These are phyloP conservation scores for Sternarchorhynchus goeldii DNA, from an alignment of 2,797 vertebrate species.

Conservation along the genomic window DNA sequence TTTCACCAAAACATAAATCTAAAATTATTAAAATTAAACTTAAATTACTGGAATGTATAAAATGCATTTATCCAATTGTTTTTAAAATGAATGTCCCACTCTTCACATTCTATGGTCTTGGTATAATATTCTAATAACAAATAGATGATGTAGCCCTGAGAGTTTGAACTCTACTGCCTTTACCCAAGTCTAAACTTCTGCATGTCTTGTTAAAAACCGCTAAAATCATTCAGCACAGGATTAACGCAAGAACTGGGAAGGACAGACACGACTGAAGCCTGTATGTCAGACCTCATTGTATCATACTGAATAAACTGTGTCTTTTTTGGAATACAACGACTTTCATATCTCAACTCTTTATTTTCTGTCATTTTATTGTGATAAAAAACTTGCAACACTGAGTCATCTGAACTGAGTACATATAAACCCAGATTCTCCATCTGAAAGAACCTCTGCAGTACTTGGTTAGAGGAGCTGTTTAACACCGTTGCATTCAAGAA, in stretches of 20 bases:
- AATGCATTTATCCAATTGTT: constrained; percentile 34
- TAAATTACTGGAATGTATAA: constrained; percentile 40
- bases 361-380: background rate
- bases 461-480: background rate
- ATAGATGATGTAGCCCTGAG: constrained; percentile 37
- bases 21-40: background rate
- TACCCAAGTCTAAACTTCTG: constrained; percentile 61
- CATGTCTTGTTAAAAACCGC: constrained; percentile 73
- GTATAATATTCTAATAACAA: constrained; percentile 11
- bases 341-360: background rate
- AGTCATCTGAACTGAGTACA: too few species aligned
- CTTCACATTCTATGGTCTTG: constrained; percentile 43
- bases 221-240: constrained; percentile 60
- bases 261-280: constrained; percentile 58
- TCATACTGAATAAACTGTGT: constrained; percentile 78
- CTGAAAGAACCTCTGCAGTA: background rate
- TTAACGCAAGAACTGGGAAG: constrained; percentile 52
- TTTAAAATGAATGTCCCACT: constrained; percentile 44
- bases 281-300: constrained; percentile 74
- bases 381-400: constrained; percentile 1
- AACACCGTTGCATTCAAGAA: background rate
- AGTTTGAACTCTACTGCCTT: constrained; percentile 58
- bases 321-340: constrained; percentile 65
- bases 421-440: background rate
- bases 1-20: constrained; percentile 66